These are phyloP conservation scores for Ophion ventricosus DNA, from an alignment of 2,888 invertebrate genomes.

Conservation along the genomic window DNA sequence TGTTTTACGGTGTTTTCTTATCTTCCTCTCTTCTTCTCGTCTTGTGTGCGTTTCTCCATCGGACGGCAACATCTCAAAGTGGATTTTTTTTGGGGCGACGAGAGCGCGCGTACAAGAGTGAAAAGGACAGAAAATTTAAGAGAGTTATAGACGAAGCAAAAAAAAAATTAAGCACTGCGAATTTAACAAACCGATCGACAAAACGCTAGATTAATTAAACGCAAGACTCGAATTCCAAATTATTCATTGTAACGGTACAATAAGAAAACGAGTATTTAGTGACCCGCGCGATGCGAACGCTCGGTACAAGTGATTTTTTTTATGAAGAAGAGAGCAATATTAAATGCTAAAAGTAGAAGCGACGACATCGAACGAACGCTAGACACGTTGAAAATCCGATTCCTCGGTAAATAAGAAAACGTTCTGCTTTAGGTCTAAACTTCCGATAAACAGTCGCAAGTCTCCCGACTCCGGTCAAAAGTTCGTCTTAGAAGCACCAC, in stretches of 20 bases:
- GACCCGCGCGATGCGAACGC: background rate
- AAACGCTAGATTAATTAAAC: constrained; percentile 70
- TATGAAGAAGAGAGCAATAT: background rate
- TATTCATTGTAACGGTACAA: constrained; percentile 65
- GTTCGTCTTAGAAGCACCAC: background rate
- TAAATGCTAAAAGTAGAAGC: background rate
- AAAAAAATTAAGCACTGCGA: background rate
- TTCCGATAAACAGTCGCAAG: background rate
- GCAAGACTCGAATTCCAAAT: constrained; percentile 71
- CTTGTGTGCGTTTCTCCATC: background rate
- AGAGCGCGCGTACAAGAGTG: constrained; percentile 50
- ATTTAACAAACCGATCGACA: constrained; percentile 2
- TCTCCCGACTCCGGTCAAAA: background rate
- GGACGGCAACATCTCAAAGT: background rate
- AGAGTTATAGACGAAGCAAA: constrained; percentile 12
- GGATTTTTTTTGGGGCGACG: constrained; percentile 51
- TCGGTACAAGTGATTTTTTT: background rate
- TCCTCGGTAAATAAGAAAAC: constrained; percentile 6
- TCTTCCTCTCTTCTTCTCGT: constrained; percentile 34
- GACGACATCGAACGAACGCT: background rate
- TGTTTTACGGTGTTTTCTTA: constrained; percentile 26
- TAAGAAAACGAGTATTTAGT: constrained; percentile 61
- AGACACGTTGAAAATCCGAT: constrained; percentile 6
- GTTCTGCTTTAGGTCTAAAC: constrained; percentile 11
- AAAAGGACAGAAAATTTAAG: constrained; percentile 60